Evolutionary conservation across 1,140 invertebrate species (phyloP).

Genomic region (Drosophila persimilis): DNA sequence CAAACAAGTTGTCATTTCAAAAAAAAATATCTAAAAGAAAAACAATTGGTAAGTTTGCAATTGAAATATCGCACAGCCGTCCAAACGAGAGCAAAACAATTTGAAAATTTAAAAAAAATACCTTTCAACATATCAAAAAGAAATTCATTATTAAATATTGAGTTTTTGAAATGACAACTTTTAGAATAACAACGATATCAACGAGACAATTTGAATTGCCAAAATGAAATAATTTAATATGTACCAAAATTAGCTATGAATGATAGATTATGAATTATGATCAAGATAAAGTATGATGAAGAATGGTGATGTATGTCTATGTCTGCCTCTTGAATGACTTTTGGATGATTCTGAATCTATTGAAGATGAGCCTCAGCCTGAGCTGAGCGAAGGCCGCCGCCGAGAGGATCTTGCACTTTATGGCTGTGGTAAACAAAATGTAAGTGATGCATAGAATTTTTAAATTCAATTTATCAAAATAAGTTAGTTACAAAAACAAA

Average conservation of each 20-base stretch:
- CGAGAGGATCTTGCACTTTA: conserved; percentile 34
- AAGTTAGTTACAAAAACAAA: conserved; percentile 25
- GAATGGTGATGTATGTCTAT: conserved; percentile 12
- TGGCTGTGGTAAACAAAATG: conserved; percentile 69
- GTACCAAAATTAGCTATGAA: conserved; percentile 39
- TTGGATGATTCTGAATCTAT: conserved; percentile 28
- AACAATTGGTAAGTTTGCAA: conserved; percentile 24
- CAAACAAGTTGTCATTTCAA: conserved; percentile 43
- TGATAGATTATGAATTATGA: conserved; percentile 39
- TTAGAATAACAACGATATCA: conserved; percentile 1
- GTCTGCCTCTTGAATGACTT: conserved; percentile 40
- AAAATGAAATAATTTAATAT: conserved; percentile 54
- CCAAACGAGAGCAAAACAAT: conserved; percentile 29
- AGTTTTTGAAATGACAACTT: conserved; percentile 49
- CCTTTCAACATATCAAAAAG: conserved; percentile 41
- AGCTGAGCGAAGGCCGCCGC: too few species aligned
- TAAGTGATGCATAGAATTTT: conserved; percentile 61
- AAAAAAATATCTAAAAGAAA: conserved; percentile 5
- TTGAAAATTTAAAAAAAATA: conserved; percentile 2
- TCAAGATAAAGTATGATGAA: not conserved
- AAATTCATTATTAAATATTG: not conserved
- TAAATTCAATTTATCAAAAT: conserved; percentile 14
- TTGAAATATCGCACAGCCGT: conserved; percentile 60
- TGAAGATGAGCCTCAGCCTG: conserved; percentile 13
- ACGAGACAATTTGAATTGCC: conserved; percentile 34